A percentile compares a stretch with the other conserved stretches of the same genome.
phyloP scores from a whole-genome alignment of 2,113 vertebrate genomes.

The Tragulus kanchil region DNA sequence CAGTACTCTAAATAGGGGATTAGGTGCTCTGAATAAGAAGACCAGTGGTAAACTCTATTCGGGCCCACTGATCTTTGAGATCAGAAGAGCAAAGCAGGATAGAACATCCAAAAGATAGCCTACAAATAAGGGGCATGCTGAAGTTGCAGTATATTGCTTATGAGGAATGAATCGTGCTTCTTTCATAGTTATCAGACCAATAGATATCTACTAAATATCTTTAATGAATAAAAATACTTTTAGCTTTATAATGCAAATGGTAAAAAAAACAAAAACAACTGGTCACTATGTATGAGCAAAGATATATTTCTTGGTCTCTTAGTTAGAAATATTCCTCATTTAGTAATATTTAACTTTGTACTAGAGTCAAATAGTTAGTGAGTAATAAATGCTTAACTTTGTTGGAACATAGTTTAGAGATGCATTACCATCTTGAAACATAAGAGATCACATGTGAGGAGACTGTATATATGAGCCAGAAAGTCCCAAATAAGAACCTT shows the following conservation, averaged over 20 bases:
- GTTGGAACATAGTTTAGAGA: conserved; percentile 5
- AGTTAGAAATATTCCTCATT: conserved; percentile 22
- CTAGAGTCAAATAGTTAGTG: neutral
- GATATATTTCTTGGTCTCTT: neutral
- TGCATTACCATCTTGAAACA: conserved; percentile 46
- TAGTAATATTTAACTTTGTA: neutral
- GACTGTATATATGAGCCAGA: neutral
- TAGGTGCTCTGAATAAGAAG: neutral
- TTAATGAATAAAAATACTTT: neutral
- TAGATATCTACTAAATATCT: neutral
- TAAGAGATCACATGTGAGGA: conserved; percentile 19
- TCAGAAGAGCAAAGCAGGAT: neutral
- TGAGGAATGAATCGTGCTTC: neutral
- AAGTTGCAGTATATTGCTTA: neutral
- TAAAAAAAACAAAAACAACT: neutral
- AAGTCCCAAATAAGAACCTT: neutral
- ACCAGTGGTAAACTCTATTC: neutral
- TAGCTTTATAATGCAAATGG: neutral
- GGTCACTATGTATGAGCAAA: neutral
- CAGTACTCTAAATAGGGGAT: too few species aligned
- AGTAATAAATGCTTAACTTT: too few species aligned
- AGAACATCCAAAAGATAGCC: neutral
- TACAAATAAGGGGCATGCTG: neutral
- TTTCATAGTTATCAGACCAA: neutral
- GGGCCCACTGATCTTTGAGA: neutral